A percentile compares a stretch with the other conserved stretches of the same genome.
Conservation (phyloP, 2,113 vertebrate genomes). For the zebrafish (Danio rerio) region GRCz12tu NC_133186.1:28196001-28196500, state of each 20-base stretch:
- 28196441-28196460: background rate
- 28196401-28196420: constrained; percentile 41
- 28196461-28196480: constrained; percentile 31
- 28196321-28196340: background rate
- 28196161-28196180: constrained; percentile 29
- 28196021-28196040: background rate
- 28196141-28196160: background rate
- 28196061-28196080: constrained; percentile 28
- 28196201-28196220: background rate
- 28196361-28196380: background rate
- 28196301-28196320: constrained; percentile 22
- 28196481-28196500: constrained; percentile 23
- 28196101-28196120: constrained; percentile 35
- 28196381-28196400: constrained; percentile 50
- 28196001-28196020: background rate
- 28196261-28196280: constrained; percentile 24
- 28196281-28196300: constrained; percentile 26
- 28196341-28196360: constrained; percentile 14
- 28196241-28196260: constrained; percentile 31
- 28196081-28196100: constrained; percentile 32
- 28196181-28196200: constrained; percentile 28
- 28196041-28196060: background rate
- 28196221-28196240: constrained; percentile 10
- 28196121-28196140: constrained; percentile 28
- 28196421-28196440: constrained; percentile 31